Evolutionary conservation across 2,113 vertebrate species (phyloP).

Genomic region (Chroicocephalus ridibundus): DNA sequence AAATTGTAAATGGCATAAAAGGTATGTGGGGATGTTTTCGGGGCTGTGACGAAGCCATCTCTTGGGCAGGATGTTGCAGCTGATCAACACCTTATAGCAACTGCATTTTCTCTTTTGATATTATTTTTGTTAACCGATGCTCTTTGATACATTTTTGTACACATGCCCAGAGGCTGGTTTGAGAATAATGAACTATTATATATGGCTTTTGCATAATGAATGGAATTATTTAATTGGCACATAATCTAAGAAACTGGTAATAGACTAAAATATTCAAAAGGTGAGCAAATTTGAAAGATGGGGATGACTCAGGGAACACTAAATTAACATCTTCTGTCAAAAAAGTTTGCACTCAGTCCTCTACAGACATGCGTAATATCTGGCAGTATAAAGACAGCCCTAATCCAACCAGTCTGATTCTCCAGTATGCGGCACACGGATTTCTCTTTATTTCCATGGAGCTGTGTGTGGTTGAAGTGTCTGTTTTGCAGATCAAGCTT

Average conservation of each 20-base stretch:
- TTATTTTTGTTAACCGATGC: background rate
- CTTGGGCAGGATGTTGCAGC: background rate
- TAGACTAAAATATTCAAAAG: background rate
- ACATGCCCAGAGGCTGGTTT: background rate
- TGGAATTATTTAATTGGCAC: conserved; percentile 11
- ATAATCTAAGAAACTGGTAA: background rate
- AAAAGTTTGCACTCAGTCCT: background rate
- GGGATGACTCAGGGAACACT: background rate
- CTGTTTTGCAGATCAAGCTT: background rate
- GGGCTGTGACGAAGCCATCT: background rate
- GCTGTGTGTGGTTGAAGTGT: background rate
- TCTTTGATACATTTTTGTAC: background rate
- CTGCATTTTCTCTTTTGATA: background rate
- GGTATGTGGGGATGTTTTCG: background rate
- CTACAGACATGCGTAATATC: background rate
- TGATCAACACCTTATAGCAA: background rate
- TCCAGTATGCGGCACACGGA: background rate
- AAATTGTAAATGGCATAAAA: background rate
- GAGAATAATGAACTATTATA: background rate
- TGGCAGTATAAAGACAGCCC: background rate
- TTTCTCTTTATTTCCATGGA: too few species aligned
- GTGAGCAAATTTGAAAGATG: background rate
- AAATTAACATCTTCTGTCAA: background rate
- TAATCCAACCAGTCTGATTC: background rate
- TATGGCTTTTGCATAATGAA: background rate